Base-by-base conservation (phyloP, 2,888 invertebrate genomes). In the Leptogaster cylindrica region DNA sequence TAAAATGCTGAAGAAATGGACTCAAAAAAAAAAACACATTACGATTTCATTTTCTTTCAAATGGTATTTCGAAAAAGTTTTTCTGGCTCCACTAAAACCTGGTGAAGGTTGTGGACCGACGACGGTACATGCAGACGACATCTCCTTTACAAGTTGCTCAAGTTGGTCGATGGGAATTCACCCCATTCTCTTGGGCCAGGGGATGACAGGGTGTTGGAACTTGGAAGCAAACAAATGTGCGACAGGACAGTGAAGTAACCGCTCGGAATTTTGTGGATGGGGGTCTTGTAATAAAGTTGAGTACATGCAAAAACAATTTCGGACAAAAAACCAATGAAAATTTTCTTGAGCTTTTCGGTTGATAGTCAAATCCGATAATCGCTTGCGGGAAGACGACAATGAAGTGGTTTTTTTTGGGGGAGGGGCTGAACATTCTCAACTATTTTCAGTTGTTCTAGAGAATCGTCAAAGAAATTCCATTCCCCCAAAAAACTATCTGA, bases 311-410 rank as follows among this genome's bases (percentile, higher is more conserved):
- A 55, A 55, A 55, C 55, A 36, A 36, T 55, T 36, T 55, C 6
- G 36, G 12, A 7, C 55, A 36, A 55, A 55, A n/a, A 55, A 55
- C 39, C 68, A 68, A 65, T 65, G 52, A 65, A 68, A 68, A 58
- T 65, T 55, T 68, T 58, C 58, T 68, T n/a, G 28, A 52, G 33
- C 66, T 65, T 55, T 44, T 55, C 55, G n/a, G 65, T 55, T 36
- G 65, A 68, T 48, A 68, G 65, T 65, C 58, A 65, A 65, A 68
- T 65, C 58, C 68, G 65, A 68, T 68, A 68, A 68, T 65, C 58
- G 55, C 23, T 31, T 48, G 20, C 31, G 33, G 14, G 39, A 25
- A 33, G 12, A 39, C 14, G 7, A 10, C 23, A 14, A 6, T 12
- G 39, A 5, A 39, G 12, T n/a, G 18, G 5, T 39, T 39, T n/a